Conservation (phyloP, 1,140 invertebrate genomes). For the Heliconius melpomene region DNA sequence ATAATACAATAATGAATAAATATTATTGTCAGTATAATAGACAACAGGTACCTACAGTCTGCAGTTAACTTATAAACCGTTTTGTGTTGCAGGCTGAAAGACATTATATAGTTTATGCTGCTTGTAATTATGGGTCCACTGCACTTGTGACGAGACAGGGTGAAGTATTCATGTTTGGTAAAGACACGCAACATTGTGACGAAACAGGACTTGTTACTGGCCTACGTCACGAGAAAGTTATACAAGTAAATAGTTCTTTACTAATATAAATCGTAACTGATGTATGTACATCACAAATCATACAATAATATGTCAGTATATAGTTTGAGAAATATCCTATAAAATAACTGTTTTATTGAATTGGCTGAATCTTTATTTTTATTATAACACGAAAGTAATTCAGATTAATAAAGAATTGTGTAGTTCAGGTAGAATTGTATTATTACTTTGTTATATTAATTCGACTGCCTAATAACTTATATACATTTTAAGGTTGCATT, state of each 20-base stretch:
- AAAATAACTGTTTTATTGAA: no score
- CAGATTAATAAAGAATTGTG: no score
- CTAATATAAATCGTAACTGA: background rate
- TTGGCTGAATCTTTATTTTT: no score
- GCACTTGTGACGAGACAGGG: slow-evolving; percentile 95
- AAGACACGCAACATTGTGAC: slow-evolving; percentile 95
- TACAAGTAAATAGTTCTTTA: slow-evolving; percentile 66
- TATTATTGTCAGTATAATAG: background rate
- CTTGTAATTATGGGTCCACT: slow-evolving; percentile 97
- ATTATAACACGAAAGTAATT: no score
- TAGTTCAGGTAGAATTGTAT: background rate
- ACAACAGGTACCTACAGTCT: background rate
- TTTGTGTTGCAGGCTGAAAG: slow-evolving; percentile 83
- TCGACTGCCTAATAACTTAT: background rate
- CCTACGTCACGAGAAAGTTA: slow-evolving; percentile 90
- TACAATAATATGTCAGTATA: no score
- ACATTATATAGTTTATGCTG: slow-evolving; percentile 89
- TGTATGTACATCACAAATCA: background rate
- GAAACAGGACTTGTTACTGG: slow-evolving; percentile 85
- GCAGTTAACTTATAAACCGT: background rate
- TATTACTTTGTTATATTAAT: slow-evolving; percentile 1
- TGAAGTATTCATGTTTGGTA: slow-evolving; percentile 95
- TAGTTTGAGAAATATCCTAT: no score
- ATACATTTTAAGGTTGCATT: slow-evolving; percentile 86
- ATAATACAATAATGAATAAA: background rate